phyloP scores from a whole-genome alignment of 2,113 vertebrate species.

The Lepisosteus oculatus region DNA sequence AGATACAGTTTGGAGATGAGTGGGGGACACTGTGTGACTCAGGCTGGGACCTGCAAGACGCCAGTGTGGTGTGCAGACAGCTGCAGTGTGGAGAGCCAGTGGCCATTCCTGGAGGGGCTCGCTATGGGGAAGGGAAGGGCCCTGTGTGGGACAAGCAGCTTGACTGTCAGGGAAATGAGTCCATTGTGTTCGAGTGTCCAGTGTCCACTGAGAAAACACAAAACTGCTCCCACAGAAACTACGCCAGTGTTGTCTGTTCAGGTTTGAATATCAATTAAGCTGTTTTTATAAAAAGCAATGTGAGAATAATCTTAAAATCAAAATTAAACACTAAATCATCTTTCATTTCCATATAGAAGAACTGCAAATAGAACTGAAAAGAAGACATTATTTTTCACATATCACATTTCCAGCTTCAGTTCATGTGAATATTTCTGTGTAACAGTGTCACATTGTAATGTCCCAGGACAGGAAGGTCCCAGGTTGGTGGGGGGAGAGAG shows the following conservation, averaged over 20 bases:
- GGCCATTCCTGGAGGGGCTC: conserved; percentile 35
- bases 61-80: conserved; percentile 51
- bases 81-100: conserved; percentile 43
- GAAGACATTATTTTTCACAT: no score
- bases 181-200: conserved; percentile 39
- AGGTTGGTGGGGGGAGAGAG: conserved; percentile 43
- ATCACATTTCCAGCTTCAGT: no score
- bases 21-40: conserved; percentile 54
- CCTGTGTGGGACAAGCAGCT: conserved; percentile 29
- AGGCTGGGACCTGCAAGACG: conserved; percentile 41
- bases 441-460: background rate
- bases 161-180: conserved; percentile 40
- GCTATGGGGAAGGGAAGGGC: background rate
- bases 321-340: no score
- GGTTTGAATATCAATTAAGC: conserved; percentile 25
- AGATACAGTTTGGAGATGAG: conserved; percentile 30
- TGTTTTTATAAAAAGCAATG: no score
- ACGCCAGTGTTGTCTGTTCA: conserved; percentile 42
- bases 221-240: conserved; percentile 29
- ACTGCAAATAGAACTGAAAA: no score
- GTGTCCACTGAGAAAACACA: conserved; percentile 17
- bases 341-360: no score
- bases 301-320: no score
- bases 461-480: conserved; percentile 46
- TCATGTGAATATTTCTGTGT: no score